Evolutionary conservation across 2,888 invertebrate species (phyloP).

Genomic region (Actias luna): DNA sequence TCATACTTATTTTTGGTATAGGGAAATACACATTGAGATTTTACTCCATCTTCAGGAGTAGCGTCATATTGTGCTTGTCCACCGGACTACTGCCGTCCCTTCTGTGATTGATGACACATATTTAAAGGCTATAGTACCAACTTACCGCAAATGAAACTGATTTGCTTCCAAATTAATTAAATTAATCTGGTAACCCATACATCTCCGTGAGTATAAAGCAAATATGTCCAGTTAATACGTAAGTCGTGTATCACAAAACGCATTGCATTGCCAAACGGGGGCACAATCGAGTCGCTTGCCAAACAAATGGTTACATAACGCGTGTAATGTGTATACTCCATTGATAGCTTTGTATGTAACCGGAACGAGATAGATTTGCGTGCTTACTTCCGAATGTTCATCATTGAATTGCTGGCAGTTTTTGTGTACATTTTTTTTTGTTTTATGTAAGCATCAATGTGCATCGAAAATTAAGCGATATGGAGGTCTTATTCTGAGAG

Average conservation of each 20-base stretch:
- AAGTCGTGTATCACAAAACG: background rate
- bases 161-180: background rate
- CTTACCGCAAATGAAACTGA: no score
- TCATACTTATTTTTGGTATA: no score
- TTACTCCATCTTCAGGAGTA: no score
- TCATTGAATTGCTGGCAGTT: background rate
- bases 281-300: slow-evolving; percentile 2
- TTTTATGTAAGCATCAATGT: background rate
- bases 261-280: slow-evolving; percentile 2
- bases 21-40: no score
- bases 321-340: slow-evolving; percentile 5
- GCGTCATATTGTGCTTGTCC: no score
- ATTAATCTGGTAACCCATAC: slow-evolving; percentile 3
- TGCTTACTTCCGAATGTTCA: background rate
- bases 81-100: no score
- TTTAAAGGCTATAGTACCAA: no score
- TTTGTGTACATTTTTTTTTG: background rate
- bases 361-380: background rate
- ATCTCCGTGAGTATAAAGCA: background rate
- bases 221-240: background rate
- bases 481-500: background rate
- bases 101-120: no score
- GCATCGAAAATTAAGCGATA: background rate
- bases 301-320: slow-evolving; percentile 9
- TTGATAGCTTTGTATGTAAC: slow-evolving; percentile 9